Base-by-base conservation (phyloP, 1,140 invertebrate genomes). In the Ceratina japonica region DNA sequence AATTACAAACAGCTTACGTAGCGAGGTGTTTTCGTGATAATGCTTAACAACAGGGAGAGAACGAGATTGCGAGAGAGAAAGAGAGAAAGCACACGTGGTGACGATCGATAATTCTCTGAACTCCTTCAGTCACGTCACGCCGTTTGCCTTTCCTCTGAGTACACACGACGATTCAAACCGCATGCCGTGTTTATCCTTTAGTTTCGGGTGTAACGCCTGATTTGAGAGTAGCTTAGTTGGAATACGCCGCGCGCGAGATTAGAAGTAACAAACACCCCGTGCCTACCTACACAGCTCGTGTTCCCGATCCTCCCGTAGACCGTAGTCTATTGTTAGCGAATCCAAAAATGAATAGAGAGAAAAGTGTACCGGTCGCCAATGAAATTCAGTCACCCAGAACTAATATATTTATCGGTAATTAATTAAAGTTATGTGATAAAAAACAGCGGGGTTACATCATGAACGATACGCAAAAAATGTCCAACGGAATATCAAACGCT, bases 121-220 rank as follows among this genome's bases (percentile, higher is more conserved):
- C 59, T 72, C 56, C 65, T 78, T 44, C 69, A 66, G 37, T 31
- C 69, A 74, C 72, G 27, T 61, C 65, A 62, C 59, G 56, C 56
- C 68, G 66, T 58, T 84, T 71, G 83, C 79, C 75, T 75, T 86
- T 86, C 76, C 84, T 87, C 54, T 68, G 73, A 84, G 76, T 86
- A 74, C 75, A 80, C 80, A 84, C 82, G 61, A 83, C 58, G 52
- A 80, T 65, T 69, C 75, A 52, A 49, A 75, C 63, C 84, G 86
- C 85, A 87, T 86, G 85, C 77, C 61, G 71, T 83, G 83, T 81
- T 72, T 81, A 65, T 86, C 79, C 80, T 86, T 72, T 88, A 87
- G 83, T 88, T 88, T 85, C 79, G 63, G 69, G 63, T 74, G 70
- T 86, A 75, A 78, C 70, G 75, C 81, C 86, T 82, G 84, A 83